phyloP scores from a whole-genome alignment of 2,797 vertebrate genomes.

The Artibeus lituratus region DNA sequence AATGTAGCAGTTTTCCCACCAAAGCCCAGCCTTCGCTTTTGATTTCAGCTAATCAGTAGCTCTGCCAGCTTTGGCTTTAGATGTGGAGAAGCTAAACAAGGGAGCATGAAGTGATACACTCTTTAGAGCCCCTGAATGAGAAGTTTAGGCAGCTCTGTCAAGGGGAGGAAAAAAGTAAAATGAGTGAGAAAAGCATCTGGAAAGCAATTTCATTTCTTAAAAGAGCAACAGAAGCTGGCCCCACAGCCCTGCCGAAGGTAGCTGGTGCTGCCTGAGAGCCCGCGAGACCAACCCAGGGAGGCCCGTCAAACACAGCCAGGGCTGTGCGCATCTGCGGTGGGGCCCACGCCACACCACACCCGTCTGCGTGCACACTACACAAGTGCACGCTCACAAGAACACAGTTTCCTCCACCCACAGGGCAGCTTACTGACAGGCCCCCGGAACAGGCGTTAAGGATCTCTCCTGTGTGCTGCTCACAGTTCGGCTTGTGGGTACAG shows the following conservation, averaged over 20 bases:
- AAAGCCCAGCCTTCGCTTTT: constrained; percentile 67
- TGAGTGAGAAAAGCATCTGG: constrained; percentile 54
- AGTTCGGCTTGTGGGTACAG: background rate
- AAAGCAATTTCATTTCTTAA: constrained; percentile 68
- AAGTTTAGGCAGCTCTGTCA: constrained; percentile 53
- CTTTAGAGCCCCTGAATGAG: constrained; percentile 44
- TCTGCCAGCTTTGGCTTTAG: constrained; percentile 63
- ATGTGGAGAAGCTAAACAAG: constrained; percentile 66
- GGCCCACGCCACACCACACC: background rate
- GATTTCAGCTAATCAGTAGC: constrained; percentile 73
- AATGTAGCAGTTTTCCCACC: constrained; percentile 74
- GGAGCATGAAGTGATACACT: constrained; percentile 62
- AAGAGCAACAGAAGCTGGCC: constrained; percentile 52
- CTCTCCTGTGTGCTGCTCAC: background rate
- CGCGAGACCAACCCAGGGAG: background rate
- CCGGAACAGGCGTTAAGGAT: background rate
- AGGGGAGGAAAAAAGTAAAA: background rate
- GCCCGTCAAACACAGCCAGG: background rate
- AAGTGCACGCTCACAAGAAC: fast-evolving
- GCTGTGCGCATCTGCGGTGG: background rate
- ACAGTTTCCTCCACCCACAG: background rate
- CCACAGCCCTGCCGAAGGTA: background rate
- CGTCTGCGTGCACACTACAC: background rate
- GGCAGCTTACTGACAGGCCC: background rate
- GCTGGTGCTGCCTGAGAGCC: constrained; percentile 18